Evolutionary conservation across 2,888 invertebrate species (phyloP).

Genomic region (Amitus sp.): DNA sequence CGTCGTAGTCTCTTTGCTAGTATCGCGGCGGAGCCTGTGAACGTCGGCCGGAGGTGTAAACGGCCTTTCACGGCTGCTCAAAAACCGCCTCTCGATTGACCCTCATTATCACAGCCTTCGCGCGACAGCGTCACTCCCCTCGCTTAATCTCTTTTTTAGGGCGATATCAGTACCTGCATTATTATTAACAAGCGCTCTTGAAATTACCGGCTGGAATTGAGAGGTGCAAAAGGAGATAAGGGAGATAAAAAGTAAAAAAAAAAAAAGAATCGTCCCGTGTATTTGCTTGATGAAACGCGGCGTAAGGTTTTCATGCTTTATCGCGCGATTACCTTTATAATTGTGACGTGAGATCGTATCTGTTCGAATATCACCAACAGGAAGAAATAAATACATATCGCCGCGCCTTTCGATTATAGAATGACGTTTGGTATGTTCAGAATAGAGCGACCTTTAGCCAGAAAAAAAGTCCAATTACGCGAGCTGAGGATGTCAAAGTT

Average conservation of each 20-base stretch:
- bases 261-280: background rate
- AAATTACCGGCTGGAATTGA: background rate
- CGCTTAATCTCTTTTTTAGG: conserved; percentile 12
- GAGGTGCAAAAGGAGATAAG: background rate
- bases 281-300: background rate
- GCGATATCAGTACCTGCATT: conserved; percentile 12
- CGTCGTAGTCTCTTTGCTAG: conserved; percentile 15
- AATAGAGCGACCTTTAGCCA: conserved; percentile 33
- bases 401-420: conserved; percentile 22
- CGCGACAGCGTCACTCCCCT: background rate
- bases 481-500: conserved; percentile 23
- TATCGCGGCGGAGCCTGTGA: conserved; percentile 13
- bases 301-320: background rate
- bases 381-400: conserved; percentile 33
- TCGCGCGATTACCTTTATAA: conserved; percentile 10
- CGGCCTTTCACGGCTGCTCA: conserved; percentile 16
- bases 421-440: conserved; percentile 19
- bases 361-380: conserved; percentile 23
- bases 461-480: conserved; percentile 5
- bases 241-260: background rate
- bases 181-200: background rate
- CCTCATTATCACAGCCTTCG: conserved; percentile 15
- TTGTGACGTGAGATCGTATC: conserved; percentile 13
- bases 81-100: conserved; percentile 1
- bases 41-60: conserved; percentile 9